These are phyloP conservation scores for Micromesistius poutassou DNA, from an alignment of 2,797 vertebrate genomes.

Conservation along the genomic window DNA sequence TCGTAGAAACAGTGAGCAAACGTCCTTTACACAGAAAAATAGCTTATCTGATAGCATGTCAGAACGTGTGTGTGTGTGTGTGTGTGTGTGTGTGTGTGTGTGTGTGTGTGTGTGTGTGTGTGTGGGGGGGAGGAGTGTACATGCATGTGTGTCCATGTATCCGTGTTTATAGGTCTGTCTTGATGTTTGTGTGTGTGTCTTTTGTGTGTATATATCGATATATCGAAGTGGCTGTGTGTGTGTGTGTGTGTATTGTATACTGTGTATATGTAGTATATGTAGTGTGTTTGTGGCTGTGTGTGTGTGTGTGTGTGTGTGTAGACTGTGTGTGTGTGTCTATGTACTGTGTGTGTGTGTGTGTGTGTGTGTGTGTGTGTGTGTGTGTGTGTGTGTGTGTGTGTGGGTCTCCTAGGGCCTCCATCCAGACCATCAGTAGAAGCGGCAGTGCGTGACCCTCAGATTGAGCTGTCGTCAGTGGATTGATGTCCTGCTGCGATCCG, in stretches of 20 bases:
- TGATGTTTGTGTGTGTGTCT: too few species aligned
- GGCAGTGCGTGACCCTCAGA: neutral
- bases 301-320: neutral
- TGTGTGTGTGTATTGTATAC: too few species aligned
- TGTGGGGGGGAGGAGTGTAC: too few species aligned
- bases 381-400: neutral
- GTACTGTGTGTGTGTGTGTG: neutral
- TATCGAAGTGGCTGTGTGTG: too few species aligned
- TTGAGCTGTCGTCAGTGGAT: constrained; percentile 4
- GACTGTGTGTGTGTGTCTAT: neutral
- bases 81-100: too few species aligned
- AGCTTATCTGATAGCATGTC: neutral
- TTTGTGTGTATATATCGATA: too few species aligned
- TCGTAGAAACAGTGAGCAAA: neutral
- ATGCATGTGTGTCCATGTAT: too few species aligned
- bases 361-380: neutral
- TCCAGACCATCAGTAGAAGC: constrained; percentile 1
- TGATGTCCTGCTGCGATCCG: neutral
- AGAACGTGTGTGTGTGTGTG: neutral
- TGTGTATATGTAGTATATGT: neutral
- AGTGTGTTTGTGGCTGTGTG: neutral
- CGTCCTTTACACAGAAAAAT: neutral
- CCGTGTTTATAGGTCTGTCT: too few species aligned
- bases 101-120: too few species aligned
- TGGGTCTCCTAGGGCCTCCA: neutral